These are phyloP conservation scores for Drosophila pegasa DNA, from an alignment of 2,888 invertebrate species.

Conservation along the genomic window DNA sequence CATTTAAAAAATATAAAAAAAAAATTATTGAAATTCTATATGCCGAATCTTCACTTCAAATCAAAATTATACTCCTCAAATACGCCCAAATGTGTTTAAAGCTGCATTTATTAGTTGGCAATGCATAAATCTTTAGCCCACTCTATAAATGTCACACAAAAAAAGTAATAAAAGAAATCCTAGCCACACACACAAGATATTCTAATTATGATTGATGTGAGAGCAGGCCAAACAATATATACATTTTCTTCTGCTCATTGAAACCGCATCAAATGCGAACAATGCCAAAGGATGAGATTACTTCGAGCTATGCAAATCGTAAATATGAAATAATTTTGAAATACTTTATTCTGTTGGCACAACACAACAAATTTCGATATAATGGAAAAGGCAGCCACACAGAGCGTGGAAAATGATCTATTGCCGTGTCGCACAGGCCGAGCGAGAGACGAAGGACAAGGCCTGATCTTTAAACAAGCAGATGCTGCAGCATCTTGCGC, in stretches of 20 bases:
- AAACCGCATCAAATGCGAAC: constrained; percentile 77
- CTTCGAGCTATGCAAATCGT: constrained; percentile 57
- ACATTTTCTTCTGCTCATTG: constrained; percentile 61
- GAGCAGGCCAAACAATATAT: constrained; percentile 10
- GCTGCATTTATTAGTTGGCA: background rate
- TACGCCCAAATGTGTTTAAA: background rate
- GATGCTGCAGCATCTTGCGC: constrained; percentile 75
- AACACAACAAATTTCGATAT: constrained; percentile 81
- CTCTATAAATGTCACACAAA: constrained; percentile 12
- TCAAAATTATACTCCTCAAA: background rate
- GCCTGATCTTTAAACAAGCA: constrained; percentile 80
- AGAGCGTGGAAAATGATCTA: constrained; percentile 79
- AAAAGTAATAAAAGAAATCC: background rate
- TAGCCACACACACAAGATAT: constrained; percentile 53
- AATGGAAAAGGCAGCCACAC: constrained; percentile 48
- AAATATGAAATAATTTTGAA: constrained; percentile 79
- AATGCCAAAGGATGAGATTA: constrained; percentile 37
- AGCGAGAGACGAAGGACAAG: constrained; percentile 35
- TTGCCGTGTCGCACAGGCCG: constrained; percentile 51
- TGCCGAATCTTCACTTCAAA: background rate
- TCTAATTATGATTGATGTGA: constrained; percentile 81
- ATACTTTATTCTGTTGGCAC: constrained; percentile 82
- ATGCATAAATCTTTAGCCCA: constrained; percentile 1
- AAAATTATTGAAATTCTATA: background rate
- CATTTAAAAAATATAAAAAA: too few species aligned